Conservation (phyloP, 2,888 invertebrate species). For the Orchesella flavescens region DNA sequence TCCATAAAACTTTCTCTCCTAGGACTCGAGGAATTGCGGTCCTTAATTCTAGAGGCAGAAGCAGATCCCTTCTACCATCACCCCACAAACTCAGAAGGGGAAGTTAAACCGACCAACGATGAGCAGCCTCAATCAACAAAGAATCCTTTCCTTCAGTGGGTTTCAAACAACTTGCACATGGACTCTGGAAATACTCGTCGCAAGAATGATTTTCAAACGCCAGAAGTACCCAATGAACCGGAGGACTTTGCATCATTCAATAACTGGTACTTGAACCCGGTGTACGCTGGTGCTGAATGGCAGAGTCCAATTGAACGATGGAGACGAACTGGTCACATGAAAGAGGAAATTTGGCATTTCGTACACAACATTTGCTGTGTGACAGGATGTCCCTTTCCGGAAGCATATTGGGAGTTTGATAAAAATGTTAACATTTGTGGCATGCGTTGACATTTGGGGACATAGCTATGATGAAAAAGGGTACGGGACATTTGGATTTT, state of each 20-base stretch:
- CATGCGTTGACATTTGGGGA: neutral
- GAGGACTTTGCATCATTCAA: conserved; percentile 42
- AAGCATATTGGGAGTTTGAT: conserved; percentile 34
- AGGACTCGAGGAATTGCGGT: too few species aligned
- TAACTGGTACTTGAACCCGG: conserved; percentile 30
- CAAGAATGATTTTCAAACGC: too few species aligned
- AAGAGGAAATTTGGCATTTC: conserved; percentile 17
- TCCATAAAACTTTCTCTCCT: too few species aligned
- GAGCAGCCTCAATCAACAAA: too few species aligned
- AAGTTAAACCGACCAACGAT: too few species aligned
- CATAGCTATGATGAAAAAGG: too few species aligned
- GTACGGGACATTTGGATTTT: too few species aligned
- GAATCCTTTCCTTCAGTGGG: too few species aligned
- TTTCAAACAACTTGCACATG: too few species aligned
- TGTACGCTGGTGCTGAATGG: conserved; percentile 44
- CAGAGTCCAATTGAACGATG: conserved; percentile 48
- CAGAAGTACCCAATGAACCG: conserved; percentile 14
- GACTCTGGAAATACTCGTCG: too few species aligned
- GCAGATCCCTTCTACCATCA: neutral
- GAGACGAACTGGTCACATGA: conserved; percentile 30
- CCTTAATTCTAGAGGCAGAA: neutral
- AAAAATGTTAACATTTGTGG: conserved; percentile 35
- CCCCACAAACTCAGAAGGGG: neutral
- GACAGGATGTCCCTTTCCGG: conserved; percentile 41
- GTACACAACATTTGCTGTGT: conserved; percentile 30